Percentiles rank a stretch among this genome's conserved stretches.
Conservation (phyloP, 2,113 vertebrate species). For the Procavia capensis region DNA sequence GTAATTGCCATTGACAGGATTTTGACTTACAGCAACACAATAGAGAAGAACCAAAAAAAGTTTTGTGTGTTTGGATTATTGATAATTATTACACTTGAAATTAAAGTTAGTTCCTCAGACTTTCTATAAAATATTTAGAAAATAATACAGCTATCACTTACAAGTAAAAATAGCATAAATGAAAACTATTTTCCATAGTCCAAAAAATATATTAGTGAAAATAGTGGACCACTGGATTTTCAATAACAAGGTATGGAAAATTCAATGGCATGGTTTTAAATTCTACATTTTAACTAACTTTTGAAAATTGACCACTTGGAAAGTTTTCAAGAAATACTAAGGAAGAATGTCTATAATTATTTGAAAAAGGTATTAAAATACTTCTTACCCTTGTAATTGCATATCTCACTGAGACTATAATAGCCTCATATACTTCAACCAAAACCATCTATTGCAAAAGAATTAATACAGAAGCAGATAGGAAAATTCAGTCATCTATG, state of each 20-base stretch:
- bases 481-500: neutral
- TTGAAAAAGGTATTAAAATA: neutral
- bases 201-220: neutral
- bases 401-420: neutral
- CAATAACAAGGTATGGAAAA: neutral
- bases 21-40: no score
- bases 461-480: neutral
- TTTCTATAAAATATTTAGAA: neutral
- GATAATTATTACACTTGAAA: neutral
- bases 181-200: neutral
- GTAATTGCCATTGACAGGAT: no score
- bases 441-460: neutral
- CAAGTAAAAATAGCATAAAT: no score
- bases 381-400: neutral
- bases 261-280: neutral
- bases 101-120: neutral
- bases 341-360: neutral
- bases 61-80: neutral
- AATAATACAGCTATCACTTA: neutral
- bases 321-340: neutral
- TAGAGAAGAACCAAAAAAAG: no score
- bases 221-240: neutral
- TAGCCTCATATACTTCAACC: neutral
- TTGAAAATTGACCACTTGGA: neutral
- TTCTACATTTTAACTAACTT: neutral